A percentile compares a stretch with the other conserved stretches of the same genome.
Evolutionary conservation across 2,113 vertebrate species (phyloP).

Genomic region (Gadus macrocephalus): DNA sequence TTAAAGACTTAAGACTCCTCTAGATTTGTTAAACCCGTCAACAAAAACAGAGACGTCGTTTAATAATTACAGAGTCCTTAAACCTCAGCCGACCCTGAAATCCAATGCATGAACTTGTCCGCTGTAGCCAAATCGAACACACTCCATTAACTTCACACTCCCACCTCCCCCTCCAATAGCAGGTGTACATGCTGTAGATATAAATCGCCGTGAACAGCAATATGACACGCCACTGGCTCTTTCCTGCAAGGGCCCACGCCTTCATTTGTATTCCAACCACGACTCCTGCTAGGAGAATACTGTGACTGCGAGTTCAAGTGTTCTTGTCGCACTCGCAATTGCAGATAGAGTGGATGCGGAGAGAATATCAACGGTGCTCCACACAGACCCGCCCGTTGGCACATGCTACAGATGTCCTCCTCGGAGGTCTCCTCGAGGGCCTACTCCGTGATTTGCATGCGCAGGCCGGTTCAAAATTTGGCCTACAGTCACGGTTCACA

Average conservation of each 20-base stretch:
- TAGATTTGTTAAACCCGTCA: too few relatives aligned
- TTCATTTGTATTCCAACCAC: constrained; percentile 41
- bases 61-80: neutral
- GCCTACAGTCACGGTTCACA: too few relatives aligned
- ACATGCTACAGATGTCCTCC: too few relatives aligned
- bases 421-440: neutral
- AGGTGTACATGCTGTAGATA: constrained; percentile 13
- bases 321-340: neutral
- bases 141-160: constrained; percentile 5
- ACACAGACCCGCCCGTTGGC: too few relatives aligned
- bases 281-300: constrained; percentile 18
- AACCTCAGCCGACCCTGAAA: neutral
- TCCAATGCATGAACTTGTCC: constrained; percentile 3
- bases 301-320: constrained; percentile 23
- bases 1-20: too few relatives aligned
- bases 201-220: neutral
- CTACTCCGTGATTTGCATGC: neutral
- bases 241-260: neutral
- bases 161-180: neutral
- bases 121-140: constrained; percentile 4
- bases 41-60: too few relatives aligned
- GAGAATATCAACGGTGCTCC: neutral
- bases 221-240: constrained; percentile 9
- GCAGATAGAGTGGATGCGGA: neutral
- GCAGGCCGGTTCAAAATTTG: neutral